A percentile compares a stretch with the other conserved stretches of the same genome.
These are phyloP conservation scores for Drosophila meridionalis DNA, from an alignment of 2,888 invertebrate species.

Conservation along the genomic window DNA sequence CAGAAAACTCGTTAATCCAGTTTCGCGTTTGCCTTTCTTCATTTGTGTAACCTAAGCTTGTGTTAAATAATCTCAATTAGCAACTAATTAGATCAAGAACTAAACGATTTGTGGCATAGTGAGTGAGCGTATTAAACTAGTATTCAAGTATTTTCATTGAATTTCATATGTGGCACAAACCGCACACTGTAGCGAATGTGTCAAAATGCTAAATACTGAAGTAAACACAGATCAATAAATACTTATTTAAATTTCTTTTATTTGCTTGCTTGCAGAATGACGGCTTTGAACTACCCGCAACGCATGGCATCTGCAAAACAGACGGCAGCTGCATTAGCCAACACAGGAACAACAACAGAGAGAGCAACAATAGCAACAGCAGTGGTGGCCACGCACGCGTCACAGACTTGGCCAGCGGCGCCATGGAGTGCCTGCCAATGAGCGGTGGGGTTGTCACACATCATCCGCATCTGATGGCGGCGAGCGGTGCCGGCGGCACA, in stretches of 20 bases:
- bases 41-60: background rate
- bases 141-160: background rate
- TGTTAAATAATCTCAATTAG: background rate
- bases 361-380: conserved; percentile 40
- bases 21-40: background rate
- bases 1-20: background rate
- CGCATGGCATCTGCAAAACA: conserved; percentile 69
- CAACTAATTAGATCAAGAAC: background rate
- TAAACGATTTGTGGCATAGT: too few species aligned
- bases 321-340: conserved; percentile 66
- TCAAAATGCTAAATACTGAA: conserved; percentile 6
- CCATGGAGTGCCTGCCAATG: conserved; percentile 93
- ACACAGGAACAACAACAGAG: conserved; percentile 49
- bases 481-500: conserved; percentile 35
- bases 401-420: conserved; percentile 63
- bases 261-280: conserved; percentile 72
- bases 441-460: conserved; percentile 85
- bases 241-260: background rate
- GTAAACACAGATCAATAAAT: background rate
- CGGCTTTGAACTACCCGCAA: conserved; percentile 69
- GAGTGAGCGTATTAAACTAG: background rate
- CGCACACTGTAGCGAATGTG: background rate
- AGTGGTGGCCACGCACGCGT: conserved; percentile 50
- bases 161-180: background rate
- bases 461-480: conserved; percentile 69